Percentiles rank a stretch among this genome's conserved stretches.
These are phyloP conservation scores for Brachyptera risi DNA, from an alignment of 2,888 invertebrate species.

Conservation along the genomic window DNA sequence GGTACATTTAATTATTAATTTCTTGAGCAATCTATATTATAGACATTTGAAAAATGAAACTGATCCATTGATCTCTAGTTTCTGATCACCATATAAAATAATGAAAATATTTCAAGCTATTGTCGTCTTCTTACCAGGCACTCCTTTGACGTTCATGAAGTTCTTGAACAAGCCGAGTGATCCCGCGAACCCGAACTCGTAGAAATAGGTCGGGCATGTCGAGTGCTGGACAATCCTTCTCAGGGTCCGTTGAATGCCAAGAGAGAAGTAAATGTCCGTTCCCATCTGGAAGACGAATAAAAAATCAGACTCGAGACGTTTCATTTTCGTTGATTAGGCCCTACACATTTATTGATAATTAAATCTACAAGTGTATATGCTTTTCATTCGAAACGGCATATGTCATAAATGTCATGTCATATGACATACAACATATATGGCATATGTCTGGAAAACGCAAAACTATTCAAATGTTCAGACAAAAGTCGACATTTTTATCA, in stretches of 20 bases:
- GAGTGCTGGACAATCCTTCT: background rate
- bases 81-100: no score
- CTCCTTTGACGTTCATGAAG: background rate
- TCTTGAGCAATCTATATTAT: no score
- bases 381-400: no score
- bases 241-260: background rate
- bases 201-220: background rate
- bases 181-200: conserved; percentile 6
- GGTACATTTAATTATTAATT: no score
- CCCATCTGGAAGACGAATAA: background rate
- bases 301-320: background rate
- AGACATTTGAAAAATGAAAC: no score
- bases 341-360: background rate
- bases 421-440: no score
- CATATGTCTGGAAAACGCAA: no score
- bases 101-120: no score
- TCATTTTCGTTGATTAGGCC: background rate
- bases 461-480: no score
- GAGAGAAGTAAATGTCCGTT: conserved; percentile 5
- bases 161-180: conserved; percentile 8
- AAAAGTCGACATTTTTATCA: no score
- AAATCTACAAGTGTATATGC: background rate
- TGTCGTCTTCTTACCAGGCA: conserved; percentile 4
- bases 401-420: no score
- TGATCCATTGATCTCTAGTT: no score